phyloP scores from a whole-genome alignment of 1,140 invertebrate species.

The Drosophila pseudoananassae region DNA sequence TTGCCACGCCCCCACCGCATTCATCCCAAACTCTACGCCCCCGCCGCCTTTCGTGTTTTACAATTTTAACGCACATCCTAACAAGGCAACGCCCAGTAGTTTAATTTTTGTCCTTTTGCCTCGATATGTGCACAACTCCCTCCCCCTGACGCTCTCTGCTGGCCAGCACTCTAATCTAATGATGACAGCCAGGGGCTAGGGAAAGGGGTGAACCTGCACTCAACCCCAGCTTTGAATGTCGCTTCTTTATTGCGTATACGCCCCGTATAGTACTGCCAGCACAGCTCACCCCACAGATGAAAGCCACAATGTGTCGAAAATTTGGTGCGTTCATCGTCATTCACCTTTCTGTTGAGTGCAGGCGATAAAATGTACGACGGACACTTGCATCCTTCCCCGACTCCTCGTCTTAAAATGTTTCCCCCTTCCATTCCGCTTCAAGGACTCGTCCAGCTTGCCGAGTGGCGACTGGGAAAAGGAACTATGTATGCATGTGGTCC shows the following conservation, averaged over 20 bases:
- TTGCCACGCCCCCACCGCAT: conserved; percentile 1
- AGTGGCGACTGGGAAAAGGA: background rate
- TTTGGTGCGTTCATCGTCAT: conserved; percentile 44
- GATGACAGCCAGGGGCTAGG: conserved; percentile 66
- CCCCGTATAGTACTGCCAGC: conserved; percentile 21
- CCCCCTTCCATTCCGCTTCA: conserved; percentile 21
- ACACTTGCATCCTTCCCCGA: background rate
- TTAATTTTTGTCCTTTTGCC: conserved; percentile 68
- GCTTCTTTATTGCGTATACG: conserved; percentile 67
- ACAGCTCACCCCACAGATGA: conserved; percentile 14
- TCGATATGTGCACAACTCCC: conserved; percentile 19
- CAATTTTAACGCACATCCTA: conserved; percentile 80
- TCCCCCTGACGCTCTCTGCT: background rate
- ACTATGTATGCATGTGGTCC: background rate
- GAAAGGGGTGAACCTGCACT: conserved; percentile 2
- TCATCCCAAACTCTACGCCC: background rate
- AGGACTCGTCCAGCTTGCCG: conserved; percentile 30
- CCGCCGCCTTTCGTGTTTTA: conserved; percentile 62
- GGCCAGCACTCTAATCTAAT: conserved; percentile 74
- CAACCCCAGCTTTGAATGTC: conserved; percentile 10
- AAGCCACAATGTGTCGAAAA: conserved; percentile 56
- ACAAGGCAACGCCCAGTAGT: conserved; percentile 75
- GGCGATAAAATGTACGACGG: conserved; percentile 40
- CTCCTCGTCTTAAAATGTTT: background rate
- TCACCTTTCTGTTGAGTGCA: conserved; percentile 36